phyloP scores from a whole-genome alignment of 2,113 vertebrate genomes.

The Gulo gulo region DNA sequence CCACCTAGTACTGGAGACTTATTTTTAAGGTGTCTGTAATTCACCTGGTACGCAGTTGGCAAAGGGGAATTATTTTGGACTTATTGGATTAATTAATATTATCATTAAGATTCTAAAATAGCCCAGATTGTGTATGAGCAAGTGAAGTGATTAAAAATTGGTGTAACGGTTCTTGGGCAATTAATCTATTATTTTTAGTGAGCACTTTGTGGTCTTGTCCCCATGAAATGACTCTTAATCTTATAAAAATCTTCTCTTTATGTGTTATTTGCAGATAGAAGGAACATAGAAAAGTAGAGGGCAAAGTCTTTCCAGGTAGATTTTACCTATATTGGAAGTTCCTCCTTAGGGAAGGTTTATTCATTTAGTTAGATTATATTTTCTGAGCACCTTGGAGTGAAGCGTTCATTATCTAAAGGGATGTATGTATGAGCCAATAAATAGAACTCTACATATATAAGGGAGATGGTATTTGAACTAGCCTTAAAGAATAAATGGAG shows the following conservation, averaged over 20 bases:
- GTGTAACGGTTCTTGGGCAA: not conserved
- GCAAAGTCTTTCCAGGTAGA: not conserved
- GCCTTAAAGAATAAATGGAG: not conserved
- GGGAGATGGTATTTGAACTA: not conserved
- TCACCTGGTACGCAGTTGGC: not conserved
- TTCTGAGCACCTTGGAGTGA: slow-evolving; percentile 19
- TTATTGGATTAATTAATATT: not conserved
- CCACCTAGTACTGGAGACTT: not conserved
- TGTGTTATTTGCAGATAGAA: not conserved
- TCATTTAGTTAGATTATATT: slow-evolving; percentile 14
- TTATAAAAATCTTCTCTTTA: not conserved
- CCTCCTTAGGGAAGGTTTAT: not conserved
- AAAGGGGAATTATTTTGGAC: not conserved
- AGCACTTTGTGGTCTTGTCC: not conserved
- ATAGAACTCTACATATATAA: not conserved
- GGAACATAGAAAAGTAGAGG: not conserved
- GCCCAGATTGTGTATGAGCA: not conserved
- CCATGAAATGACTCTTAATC: not conserved
- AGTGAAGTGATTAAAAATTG: not conserved
- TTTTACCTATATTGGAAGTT: slow-evolving; percentile 21
- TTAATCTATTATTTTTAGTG: slow-evolving; percentile 25
- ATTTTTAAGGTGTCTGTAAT: slow-evolving; percentile 17
- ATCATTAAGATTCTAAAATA: slow-evolving; percentile 35
- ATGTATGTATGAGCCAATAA: not conserved
- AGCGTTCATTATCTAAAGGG: slow-evolving; percentile 31